Base-by-base conservation (phyloP, 2,113 vertebrate genomes). In the Argyrosomus japonicus region DNA sequence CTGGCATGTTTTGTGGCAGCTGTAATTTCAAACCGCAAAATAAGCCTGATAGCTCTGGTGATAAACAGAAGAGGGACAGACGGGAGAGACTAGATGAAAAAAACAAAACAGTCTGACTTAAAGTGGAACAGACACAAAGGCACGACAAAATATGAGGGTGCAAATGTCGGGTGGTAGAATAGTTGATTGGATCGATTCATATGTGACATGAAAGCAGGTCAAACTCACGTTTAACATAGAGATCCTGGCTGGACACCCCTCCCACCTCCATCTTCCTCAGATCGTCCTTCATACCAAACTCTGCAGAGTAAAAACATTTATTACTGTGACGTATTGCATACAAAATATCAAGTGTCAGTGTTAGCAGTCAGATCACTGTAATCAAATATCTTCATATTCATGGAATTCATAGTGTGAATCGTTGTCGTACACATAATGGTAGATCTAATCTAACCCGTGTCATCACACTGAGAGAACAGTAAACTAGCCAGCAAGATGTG, bases 161-260 rank as follows among this genome's bases (percentile, higher is more conserved):
- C 17, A 64, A 15, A 4, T 4, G 13, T 47, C 23, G 0, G 60
- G 77, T 2, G 18, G 11, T 1, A 40, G 32, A 63, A 40, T 32
- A 40, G 4, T 58, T 58, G 0, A 65, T 0, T 68, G 0, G 27
- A 77, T 43, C 3, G 65, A 27, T 68, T 56, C n/a, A 67, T 9
- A 1, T 10, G 10, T 1, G 77, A 32, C 45, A 57, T 43, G 12
- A 83, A 45, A 81, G 18, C 11, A 32, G 27, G 27, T n/a, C 6
- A 58, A 60, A 89, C 98, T 98, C 89, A 99, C 98, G 95, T 95
- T 99, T 99, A n/a, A 97, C 97, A 47, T 99, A 99, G 57, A 99
- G 96, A 0, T 99, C 97, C 80, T 95, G 93, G 82, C 97, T 98
- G 48, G 97, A 97, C 68, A 98, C 94, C 1, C 97, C 97, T 0